These are phyloP conservation scores for Masticophis lateralis DNA, from an alignment of 2,797 vertebrate genomes.

Conservation along the genomic window DNA sequence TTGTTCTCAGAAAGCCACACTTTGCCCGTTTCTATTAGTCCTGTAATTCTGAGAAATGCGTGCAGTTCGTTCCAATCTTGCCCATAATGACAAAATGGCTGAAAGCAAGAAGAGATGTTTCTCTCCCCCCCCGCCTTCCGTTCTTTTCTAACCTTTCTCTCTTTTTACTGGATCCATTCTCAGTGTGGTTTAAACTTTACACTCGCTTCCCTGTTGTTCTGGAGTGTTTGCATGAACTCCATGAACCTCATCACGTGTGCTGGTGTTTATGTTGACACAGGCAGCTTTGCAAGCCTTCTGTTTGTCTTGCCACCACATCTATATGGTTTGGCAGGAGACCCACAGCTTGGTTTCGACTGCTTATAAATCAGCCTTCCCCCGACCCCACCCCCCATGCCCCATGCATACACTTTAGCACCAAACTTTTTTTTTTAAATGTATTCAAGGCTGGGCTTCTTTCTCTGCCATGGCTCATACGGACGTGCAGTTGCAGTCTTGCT, in stretches of 20 bases:
- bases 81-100: background rate
- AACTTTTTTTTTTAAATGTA: background rate
- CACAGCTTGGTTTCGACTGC: slow-evolving; percentile 65
- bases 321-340: slow-evolving; percentile 66
- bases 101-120: background rate
- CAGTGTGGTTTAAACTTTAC: background rate
- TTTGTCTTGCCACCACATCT: slow-evolving; percentile 73
- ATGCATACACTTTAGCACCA: background rate
- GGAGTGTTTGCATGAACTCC: slow-evolving; percentile 73
- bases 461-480: background rate
- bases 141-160: background rate
- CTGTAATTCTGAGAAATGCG: background rate
- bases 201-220: slow-evolving; percentile 54
- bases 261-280: slow-evolving; percentile 76
- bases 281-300: slow-evolving; percentile 66
- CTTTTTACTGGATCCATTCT: slow-evolving; percentile 7
- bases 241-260: slow-evolving; percentile 70
- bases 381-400: background rate
- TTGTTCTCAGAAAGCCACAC: background rate
- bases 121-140: no score
- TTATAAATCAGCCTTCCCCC: slow-evolving; percentile 52
- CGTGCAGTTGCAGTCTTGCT: background rate
- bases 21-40: slow-evolving; percentile 14
- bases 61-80: background rate
- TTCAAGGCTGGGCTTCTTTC: background rate